Percentiles rank a stretch among this genome's conserved stretches.
phyloP scores from a whole-genome alignment of 2,113 vertebrate species.

The Fulmarus glacialis region DNA sequence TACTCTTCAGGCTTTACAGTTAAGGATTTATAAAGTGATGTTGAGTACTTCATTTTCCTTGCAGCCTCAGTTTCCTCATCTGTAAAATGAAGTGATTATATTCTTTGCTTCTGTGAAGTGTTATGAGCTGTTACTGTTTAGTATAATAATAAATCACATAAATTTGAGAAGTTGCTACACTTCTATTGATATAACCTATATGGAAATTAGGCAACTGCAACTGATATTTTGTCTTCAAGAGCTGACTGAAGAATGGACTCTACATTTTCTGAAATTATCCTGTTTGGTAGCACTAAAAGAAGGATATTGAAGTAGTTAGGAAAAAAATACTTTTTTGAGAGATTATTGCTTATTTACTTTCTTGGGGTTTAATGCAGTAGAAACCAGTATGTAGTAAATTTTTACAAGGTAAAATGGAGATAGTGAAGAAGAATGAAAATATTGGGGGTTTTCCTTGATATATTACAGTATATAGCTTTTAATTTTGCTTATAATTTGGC shows the following conservation, averaged over 20 bases:
- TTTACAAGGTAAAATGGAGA: not conserved
- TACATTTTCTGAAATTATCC: not conserved
- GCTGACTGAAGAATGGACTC: not conserved
- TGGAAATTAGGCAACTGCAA: not conserved
- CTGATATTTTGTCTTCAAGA: not conserved
- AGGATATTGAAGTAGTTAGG: not conserved
- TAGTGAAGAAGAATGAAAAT: not conserved
- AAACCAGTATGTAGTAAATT: not conserved
- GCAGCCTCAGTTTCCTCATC: not conserved
- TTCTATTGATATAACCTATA: not conserved
- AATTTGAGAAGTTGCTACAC: not conserved
- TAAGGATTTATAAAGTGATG: not conserved
- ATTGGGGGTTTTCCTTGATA: not conserved
- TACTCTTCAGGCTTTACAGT: not conserved
- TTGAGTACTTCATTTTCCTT: not conserved
- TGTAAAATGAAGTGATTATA: not conserved
- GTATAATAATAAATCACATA: not conserved
- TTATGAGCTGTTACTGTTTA: not conserved
- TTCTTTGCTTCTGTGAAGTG: not conserved
- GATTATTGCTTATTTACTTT: not conserved
- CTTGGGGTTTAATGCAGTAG: not conserved
- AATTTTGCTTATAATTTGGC: not conserved
- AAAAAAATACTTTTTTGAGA: not conserved
- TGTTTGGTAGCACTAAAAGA: not conserved
- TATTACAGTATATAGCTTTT: not conserved